Base-by-base conservation (phyloP, 2,113 vertebrate species). In the Agelaius tricolor region DNA sequence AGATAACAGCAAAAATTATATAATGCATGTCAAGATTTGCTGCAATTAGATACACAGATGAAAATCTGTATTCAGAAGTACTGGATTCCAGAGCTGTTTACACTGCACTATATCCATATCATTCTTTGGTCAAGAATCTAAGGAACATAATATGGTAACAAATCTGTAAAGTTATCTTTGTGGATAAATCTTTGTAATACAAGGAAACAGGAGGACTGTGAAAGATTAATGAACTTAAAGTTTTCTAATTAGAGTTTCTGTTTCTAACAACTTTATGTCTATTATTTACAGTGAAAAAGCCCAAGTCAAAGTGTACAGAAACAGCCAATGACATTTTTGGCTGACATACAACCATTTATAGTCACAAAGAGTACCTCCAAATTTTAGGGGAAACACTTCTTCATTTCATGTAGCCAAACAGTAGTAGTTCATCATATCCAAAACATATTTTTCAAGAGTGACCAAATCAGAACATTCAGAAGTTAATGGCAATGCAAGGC, bases 51-150 rank as follows among this genome's bases (percentile, higher is more conserved):
- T 21, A 66, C 22, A 37, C 26, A 80, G 59, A 82, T 43, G 26
- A 84, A 91, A 93, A 83, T 27, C 15, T 69, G 13, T 76, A 69
- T 43, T 93, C 74, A 84, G 71, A 75, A 73, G 54, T 30, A 66
- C 1, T 63, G 67, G 26, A 62, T 83, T 80, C 17, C 62, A 83
- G 54, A 76, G 19, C 6, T 91, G 52, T 44, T 91, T 66, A 79
- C 57, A 17, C 54, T 87, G 80, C 33, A 81, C 31, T 80, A 69
- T 33, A 54, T 68, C 73, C 11, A 3, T 28, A 54, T 57, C 13
- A 65, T 63, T 87, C 77, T 91, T 82, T 87, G 87, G 87, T 90
- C 55, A 46, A 78, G 65, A 92, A 86, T 84, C 63, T 89, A 83
- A 69, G 24, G 39, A 55, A 90, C 51, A 61, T 11, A 57, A 31